Evolutionary conservation across 2,888 invertebrate genomes (phyloP).

Genomic region (Drosophila pseudotalamancana): DNA sequence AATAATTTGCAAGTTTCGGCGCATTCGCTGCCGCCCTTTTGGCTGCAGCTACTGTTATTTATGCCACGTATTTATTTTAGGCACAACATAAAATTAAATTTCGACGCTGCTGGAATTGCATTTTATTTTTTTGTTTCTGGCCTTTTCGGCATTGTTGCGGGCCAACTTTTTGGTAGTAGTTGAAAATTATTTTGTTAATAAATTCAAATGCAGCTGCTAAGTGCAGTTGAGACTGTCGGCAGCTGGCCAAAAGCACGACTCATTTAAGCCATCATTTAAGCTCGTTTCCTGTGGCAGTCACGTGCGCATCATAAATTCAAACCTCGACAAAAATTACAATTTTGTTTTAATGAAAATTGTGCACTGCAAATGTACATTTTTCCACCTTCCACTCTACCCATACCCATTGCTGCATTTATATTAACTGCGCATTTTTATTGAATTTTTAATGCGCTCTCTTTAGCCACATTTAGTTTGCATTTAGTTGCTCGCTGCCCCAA

Average conservation of each 20-base stretch:
- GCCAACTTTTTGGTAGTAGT: conserved; percentile 35
- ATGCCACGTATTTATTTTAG: conserved; percentile 57
- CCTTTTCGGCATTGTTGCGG: conserved; percentile 30
- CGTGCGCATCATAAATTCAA: conserved; percentile 57
- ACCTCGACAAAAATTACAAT: conserved; percentile 60
- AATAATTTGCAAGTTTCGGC: conserved; percentile 32
- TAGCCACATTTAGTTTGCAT: conserved; percentile 9
- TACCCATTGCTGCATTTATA: conserved; percentile 32
- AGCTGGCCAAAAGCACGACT: conserved; percentile 53
- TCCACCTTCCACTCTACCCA: neutral
- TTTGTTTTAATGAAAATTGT: conserved; percentile 72
- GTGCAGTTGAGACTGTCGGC: conserved; percentile 19
- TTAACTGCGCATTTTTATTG: conserved; percentile 62
- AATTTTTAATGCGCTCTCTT: conserved; percentile 59
- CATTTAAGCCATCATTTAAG: conserved; percentile 71
- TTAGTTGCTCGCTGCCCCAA: conserved; percentile 15
- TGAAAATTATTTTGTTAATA: conserved; percentile 66
- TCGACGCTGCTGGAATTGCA: conserved; percentile 30
- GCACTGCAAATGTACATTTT: conserved; percentile 31
- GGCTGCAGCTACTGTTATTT: conserved; percentile 24
- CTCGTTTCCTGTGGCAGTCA: conserved; percentile 42
- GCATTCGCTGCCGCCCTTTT: conserved; percentile 1
- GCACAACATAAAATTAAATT: conserved; percentile 59
- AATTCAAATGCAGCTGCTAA: conserved; percentile 67
- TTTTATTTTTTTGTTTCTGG: conserved; percentile 5